Base-by-base conservation (phyloP, 2,113 vertebrate genomes). In the Danionella cerebrum region DNA sequence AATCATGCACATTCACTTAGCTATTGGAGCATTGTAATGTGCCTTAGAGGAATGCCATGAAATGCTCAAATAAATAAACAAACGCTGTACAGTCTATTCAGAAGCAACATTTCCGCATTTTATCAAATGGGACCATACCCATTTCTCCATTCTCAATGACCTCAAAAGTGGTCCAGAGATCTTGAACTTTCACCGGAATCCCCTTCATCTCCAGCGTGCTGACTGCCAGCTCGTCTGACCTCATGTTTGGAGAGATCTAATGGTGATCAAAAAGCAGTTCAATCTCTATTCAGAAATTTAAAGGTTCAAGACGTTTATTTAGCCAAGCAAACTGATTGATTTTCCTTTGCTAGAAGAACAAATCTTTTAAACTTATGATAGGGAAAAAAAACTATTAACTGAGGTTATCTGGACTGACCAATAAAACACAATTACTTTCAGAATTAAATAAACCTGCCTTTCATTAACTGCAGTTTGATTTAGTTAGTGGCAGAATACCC, bases 91-190 rank as follows among this genome's bases (percentile, higher is more conserved):
- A 12, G 10, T 47, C 18, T n/a, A 39, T 22, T 39, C 3, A 22
- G 8, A n/a, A n/a, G 25, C 21, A 18, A 8, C 1, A 16, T 12
- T 9, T 8, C 7, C 12, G 16, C 25, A 31, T 45, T 31, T n/a
- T 62, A 12, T 19, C 3, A 29, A 13, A 44, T 8, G 4, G 41
- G 16, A 8, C 6, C 10, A 19, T 87, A 98, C 96, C 95, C 24
- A 98, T 76, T 70, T 98, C 95, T 86, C 92, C 96, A 57, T 95
- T 93, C 83, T 97, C 95, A 63, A 98, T 92, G 39, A 94, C 93
- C 89, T 98, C 95, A 85, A 94, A 98, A 18, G 86, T 86, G 67
- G 90, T 86, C 96, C 96, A 98, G 35, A 84, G 55, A 73, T 92
- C 91, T 2, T 85, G 86, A 25, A 84, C 81, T 1, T 63, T 52